Percentiles rank a stretch among this genome's conserved stretches.
Evolutionary conservation across 2,888 invertebrate species (phyloP).

Genomic region (Troides oblongomaculatus): DNA sequence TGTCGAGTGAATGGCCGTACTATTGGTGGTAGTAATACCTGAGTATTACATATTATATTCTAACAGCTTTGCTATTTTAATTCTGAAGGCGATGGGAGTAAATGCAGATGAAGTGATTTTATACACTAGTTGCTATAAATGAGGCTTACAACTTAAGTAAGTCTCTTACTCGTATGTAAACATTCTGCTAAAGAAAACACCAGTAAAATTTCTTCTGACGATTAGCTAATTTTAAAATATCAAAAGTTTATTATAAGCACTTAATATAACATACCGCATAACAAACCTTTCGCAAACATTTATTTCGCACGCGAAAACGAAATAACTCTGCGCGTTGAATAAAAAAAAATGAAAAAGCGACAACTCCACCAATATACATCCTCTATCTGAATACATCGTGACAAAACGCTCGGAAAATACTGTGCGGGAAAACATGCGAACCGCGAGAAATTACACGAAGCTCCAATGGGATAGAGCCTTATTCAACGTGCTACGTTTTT

Average conservation of each 20-base stretch:
- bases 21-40: too few species aligned
- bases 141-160: too few species aligned
- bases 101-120: too few species aligned
- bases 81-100: too few species aligned
- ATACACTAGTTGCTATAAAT: too few species aligned
- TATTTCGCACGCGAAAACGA: conserved; percentile 28
- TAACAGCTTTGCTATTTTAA: too few species aligned
- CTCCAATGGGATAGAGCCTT: conserved; percentile 27
- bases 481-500: conserved; percentile 5
- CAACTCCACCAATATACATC: conserved; percentile 35
- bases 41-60: too few species aligned
- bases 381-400: conserved; percentile 37
- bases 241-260: background rate
- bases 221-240: background rate
- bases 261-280: background rate
- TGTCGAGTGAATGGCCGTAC: too few species aligned
- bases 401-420: conserved; percentile 39
- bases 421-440: conserved; percentile 38
- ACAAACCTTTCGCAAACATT: conserved; percentile 21
- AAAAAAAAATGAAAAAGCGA: conserved; percentile 37
- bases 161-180: too few species aligned
- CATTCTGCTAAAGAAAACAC: background rate
- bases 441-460: conserved; percentile 41
- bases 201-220: background rate
- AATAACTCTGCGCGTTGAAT: conserved; percentile 31